These are phyloP conservation scores for Heliconius melpomene DNA, from an alignment of 1,140 invertebrate genomes.

Conservation along the genomic window DNA sequence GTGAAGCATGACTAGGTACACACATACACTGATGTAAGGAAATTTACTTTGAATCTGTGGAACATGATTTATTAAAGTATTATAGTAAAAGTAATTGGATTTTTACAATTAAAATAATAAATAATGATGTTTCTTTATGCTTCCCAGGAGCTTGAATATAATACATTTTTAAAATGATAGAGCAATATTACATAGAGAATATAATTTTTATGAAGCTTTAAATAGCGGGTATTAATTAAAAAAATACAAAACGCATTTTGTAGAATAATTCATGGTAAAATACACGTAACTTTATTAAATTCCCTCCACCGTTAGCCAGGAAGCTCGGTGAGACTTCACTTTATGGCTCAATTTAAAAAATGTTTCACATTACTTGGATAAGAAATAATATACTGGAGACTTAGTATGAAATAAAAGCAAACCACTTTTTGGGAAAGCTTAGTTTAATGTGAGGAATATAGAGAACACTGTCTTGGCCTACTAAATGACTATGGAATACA, in stretches of 20 bases:
- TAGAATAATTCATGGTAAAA: conserved; percentile 66
- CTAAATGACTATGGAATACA: neutral
- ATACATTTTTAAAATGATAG: too few relatives aligned
- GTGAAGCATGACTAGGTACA: neutral
- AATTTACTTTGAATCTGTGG: neutral
- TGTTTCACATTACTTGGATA: conserved; percentile 68
- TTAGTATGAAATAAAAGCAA: conserved; percentile 41
- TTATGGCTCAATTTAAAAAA: conserved; percentile 78
- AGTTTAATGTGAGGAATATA: neutral
- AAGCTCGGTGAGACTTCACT: conserved; percentile 63
- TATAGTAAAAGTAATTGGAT: too few relatives aligned
- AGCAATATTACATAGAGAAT: neutral
- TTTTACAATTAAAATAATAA: too few relatives aligned
- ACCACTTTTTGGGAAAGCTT: conserved; percentile 1
- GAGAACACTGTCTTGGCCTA: neutral
- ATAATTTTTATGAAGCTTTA: neutral
- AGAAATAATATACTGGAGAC: conserved; percentile 64
- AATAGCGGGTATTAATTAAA: conserved; percentile 39
- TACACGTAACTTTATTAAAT: conserved; percentile 75
- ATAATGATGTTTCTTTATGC: too few relatives aligned
- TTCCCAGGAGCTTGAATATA: too few relatives aligned
- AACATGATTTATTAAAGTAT: neutral
- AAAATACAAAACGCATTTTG: conserved; percentile 48
- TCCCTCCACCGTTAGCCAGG: conserved; percentile 58
- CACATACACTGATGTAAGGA: neutral